Evolutionary conservation across 1,140 invertebrate genomes (phyloP).

Genomic region (Philotrypesis tridentata): DNA sequence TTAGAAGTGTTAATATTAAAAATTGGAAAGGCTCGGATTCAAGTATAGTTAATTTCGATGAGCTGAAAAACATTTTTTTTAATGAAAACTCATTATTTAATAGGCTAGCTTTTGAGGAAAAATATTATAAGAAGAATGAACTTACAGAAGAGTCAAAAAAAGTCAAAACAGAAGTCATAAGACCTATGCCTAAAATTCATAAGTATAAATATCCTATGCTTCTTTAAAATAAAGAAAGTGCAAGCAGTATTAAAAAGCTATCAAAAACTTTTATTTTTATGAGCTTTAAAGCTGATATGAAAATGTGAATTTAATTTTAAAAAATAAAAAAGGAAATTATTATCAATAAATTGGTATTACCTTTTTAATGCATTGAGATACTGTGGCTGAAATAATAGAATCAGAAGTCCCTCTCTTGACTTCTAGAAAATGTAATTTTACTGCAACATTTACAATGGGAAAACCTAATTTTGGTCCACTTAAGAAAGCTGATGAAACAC

Average conservation of each 20-base stretch:
- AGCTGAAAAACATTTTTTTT: constrained; percentile 24
- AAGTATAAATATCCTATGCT: constrained; percentile 30
- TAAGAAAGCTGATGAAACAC: constrained; percentile 78
- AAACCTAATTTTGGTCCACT: constrained; percentile 84
- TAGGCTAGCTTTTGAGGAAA: constrained; percentile 22
- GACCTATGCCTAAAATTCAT: constrained; percentile 17
- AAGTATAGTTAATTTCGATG: constrained; percentile 21
- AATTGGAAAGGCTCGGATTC: background rate
- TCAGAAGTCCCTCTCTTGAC: constrained; percentile 82
- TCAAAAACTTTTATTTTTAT: background rate
- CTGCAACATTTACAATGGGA: constrained; percentile 82
- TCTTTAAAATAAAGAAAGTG: background rate
- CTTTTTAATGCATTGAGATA: constrained; percentile 85
- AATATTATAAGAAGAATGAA: background rate
- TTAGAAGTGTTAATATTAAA: background rate
- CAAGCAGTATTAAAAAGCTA: background rate
- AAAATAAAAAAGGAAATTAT: constrained; percentile 13
- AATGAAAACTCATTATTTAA: constrained; percentile 19
- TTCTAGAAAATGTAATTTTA: constrained; percentile 86
- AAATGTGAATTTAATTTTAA: constrained; percentile 11
- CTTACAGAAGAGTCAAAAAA: background rate
- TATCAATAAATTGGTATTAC: constrained; percentile 68
- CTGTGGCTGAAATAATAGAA: constrained; percentile 84
- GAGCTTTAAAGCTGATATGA: constrained; percentile 17
- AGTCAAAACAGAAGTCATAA: background rate